Evolutionary conservation across 2,888 invertebrate genomes (phyloP).

Genomic region (Cephus nigrinus): DNA sequence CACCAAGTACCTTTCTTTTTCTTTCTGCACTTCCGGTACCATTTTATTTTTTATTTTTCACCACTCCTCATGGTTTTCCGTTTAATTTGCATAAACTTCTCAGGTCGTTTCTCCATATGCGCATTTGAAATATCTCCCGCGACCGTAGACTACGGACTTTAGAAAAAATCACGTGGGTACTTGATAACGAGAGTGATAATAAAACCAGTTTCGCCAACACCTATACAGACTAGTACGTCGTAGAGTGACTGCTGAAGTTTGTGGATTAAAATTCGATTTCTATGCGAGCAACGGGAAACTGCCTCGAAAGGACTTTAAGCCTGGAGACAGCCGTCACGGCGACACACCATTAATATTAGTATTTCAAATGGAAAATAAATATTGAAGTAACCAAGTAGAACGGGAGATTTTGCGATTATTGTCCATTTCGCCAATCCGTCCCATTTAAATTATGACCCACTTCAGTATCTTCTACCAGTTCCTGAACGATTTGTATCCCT

Average conservation of each 20-base stretch:
- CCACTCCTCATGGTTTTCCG: conserved; percentile 29
- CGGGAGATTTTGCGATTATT: background rate
- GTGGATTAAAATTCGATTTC: background rate
- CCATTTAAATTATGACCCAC: background rate
- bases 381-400: background rate
- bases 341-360: background rate
- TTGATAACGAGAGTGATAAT: background rate
- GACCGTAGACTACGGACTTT: background rate
- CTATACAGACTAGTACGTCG: background rate
- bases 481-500: background rate
- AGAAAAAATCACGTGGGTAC: background rate
- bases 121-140: background rate
- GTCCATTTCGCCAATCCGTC: background rate
- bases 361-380: background rate
- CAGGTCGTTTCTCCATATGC: background rate
- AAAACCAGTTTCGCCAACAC: background rate
- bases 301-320: background rate
- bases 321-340: background rate
- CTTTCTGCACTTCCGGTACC: background rate
- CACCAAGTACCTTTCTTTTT: background rate
- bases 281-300: background rate
- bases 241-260: background rate
- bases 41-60: conserved; percentile 23
- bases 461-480: background rate
- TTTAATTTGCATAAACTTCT: conserved; percentile 40